A percentile compares a stretch with the other conserved stretches of the same genome.
Evolutionary conservation across 2,113 vertebrate genomes (phyloP).

Genomic region (Tupaia tana): DNA sequence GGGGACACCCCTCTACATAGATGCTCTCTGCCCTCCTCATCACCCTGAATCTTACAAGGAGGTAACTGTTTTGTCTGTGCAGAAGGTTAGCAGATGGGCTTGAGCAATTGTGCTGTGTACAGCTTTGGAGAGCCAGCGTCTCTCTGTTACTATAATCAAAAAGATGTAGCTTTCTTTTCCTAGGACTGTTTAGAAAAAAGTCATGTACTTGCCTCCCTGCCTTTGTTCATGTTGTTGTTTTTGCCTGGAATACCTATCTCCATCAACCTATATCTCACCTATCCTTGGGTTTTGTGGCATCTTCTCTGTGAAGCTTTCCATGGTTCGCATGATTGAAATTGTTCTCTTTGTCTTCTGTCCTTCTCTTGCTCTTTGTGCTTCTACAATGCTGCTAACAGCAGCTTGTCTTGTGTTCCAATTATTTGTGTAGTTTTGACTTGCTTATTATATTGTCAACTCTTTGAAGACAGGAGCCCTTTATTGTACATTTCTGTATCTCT

Average conservation of each 20-base stretch:
- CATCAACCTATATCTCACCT: not conserved
- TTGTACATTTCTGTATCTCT: conserved; percentile 5
- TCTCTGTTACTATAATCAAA: not conserved
- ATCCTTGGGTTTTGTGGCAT: not conserved
- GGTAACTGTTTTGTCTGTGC: conserved; percentile 44
- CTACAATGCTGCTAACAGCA: not conserved
- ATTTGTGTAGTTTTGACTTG: conserved; percentile 32
- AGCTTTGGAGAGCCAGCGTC: not conserved
- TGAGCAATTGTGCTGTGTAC: not conserved
- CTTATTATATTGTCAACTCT: conserved; percentile 59
- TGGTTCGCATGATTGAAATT: not conserved
- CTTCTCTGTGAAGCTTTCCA: not conserved
- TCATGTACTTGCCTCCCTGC: not conserved
- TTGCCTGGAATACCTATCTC: not conserved
- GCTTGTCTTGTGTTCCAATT: conserved; percentile 25
- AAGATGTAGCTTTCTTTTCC: not conserved
- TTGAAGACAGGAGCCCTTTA: not conserved
- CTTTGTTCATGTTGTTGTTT: conserved; percentile 20
- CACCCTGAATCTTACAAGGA: conserved; percentile 23
- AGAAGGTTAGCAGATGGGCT: conserved; percentile 20
- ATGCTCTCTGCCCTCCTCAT: conserved; percentile 14
- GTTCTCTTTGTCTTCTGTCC: conserved; percentile 34
- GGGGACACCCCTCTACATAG: not conserved
- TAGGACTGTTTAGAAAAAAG: conserved; percentile 3
- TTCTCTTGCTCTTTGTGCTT: not conserved